Conservation (phyloP, 37 sponge, comb jelly and placozoan species). For the Halisarca cf. caerulea region DNA sequence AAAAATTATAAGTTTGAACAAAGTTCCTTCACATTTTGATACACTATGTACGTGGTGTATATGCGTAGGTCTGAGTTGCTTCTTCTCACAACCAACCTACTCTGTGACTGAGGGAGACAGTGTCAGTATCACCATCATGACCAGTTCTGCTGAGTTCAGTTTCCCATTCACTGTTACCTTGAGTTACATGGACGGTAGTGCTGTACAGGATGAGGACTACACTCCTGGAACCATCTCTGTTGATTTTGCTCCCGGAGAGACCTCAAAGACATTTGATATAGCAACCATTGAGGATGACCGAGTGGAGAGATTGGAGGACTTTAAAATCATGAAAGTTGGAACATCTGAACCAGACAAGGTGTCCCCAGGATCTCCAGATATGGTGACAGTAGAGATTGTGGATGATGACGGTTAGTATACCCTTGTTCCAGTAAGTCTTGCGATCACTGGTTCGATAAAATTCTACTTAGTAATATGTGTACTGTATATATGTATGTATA, state of each 20-base stretch:
- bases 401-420: constrained; percentile 14
- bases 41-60: too few relatives aligned
- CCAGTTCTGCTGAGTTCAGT: neutral
- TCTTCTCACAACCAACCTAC: neutral
- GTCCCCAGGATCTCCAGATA: neutral
- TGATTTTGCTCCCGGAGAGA: neutral
- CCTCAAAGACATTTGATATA: neutral
- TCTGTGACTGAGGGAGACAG: neutral
- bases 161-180: constrained; percentile 7
- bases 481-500: too few relatives aligned
- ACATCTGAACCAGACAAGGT: neutral
- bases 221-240: neutral
- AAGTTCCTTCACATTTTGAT: neutral
- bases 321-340: neutral
- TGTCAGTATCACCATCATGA: neutral
- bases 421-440: too few relatives aligned
- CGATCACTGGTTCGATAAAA: too few relatives aligned
- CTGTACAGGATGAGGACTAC: neutral
- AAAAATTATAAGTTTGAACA: too few relatives aligned
- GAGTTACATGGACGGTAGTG: neutral
- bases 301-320: neutral
- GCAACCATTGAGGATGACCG: neutral
- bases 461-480: too few relatives aligned
- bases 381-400: neutral
- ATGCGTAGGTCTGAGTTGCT: neutral